Evolutionary conservation across 2,888 invertebrate genomes (phyloP).

Genomic region (Alsophila aescularia): DNA sequence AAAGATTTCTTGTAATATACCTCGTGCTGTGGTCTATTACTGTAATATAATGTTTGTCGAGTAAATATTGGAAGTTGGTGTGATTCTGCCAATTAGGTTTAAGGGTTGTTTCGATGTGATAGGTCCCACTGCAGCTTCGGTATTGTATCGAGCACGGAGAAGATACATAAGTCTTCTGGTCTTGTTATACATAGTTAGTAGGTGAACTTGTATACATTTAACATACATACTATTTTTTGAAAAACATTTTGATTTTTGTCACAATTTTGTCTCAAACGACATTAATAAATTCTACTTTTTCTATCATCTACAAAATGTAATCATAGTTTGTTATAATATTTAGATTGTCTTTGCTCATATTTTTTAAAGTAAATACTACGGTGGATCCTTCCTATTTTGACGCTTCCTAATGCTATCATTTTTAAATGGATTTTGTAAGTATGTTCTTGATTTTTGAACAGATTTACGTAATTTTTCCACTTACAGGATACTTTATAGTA

Average conservation of each 20-base stretch:
- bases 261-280: slow-evolving; percentile 19
- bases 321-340: slow-evolving; percentile 14
- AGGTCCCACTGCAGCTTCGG: slow-evolving; percentile 65
- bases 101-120: slow-evolving; percentile 52
- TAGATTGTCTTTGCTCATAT: slow-evolving; percentile 37
- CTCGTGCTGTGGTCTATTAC: slow-evolving; percentile 47
- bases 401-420: slow-evolving; percentile 42
- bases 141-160: slow-evolving; percentile 16
- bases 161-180: slow-evolving; percentile 11
- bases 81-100: slow-evolving; percentile 58
- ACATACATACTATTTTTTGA: slow-evolving; percentile 20
- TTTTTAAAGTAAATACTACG: slow-evolving; percentile 52
- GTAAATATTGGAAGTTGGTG: slow-evolving; percentile 29
- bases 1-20: slow-evolving; percentile 8
- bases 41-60: slow-evolving; percentile 6
- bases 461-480: slow-evolving; percentile 5
- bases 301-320: slow-evolving; percentile 24
- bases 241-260: slow-evolving; percentile 14
- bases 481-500: not conserved
- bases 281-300: slow-evolving; percentile 26
- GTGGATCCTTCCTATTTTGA: slow-evolving; percentile 47
- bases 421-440: slow-evolving; percentile 45
- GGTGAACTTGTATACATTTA: slow-evolving; percentile 30
- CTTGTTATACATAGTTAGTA: slow-evolving; percentile 30
- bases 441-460: slow-evolving; percentile 29